Evolutionary conservation across 2,888 invertebrate species (phyloP).

Genomic region (Dynastes hyllus): DNA sequence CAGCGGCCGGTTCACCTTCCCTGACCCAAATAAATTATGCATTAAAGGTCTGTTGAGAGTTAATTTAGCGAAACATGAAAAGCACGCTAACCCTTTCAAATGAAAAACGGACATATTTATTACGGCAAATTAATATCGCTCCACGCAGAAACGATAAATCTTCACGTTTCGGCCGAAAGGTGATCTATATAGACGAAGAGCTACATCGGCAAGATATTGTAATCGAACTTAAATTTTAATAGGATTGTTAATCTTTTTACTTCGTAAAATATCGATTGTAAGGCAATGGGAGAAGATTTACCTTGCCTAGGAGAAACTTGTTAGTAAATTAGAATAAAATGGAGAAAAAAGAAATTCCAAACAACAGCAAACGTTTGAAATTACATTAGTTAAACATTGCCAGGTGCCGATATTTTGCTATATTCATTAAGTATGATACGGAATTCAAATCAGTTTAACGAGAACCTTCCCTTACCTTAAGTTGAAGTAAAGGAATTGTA

Average conservation of each 20-base stretch:
- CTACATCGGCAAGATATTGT: conserved; percentile 27
- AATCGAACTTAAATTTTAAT: conserved; percentile 38
- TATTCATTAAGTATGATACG: conserved; percentile 39
- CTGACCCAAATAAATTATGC: conserved; percentile 44
- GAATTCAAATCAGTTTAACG: conserved; percentile 42
- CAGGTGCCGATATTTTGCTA: conserved; percentile 32
- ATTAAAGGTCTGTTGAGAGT: conserved; percentile 38
- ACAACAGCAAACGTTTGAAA: conserved; percentile 24
- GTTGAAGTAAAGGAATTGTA: background rate
- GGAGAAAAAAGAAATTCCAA: background rate
- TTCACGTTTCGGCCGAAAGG: background rate
- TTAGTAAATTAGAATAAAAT: too few species aligned
- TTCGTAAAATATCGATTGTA: conserved; percentile 30
- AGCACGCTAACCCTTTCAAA: conserved; percentile 30
- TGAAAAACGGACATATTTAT: conserved; percentile 30
- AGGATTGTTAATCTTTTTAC: conserved; percentile 22
- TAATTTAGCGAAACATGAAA: conserved; percentile 41
- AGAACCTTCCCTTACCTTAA: conserved; percentile 5
- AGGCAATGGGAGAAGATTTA: background rate
- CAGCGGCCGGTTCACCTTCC: conserved; percentile 3
- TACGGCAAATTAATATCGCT: conserved; percentile 37
- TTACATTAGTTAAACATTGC: conserved; percentile 33
- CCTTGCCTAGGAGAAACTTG: too few species aligned
- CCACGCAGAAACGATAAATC: conserved; percentile 25
- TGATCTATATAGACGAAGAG: background rate